These are phyloP conservation scores for Uromys caudimaculatus DNA, from an alignment of 2,797 vertebrate species.

Conservation along the genomic window DNA sequence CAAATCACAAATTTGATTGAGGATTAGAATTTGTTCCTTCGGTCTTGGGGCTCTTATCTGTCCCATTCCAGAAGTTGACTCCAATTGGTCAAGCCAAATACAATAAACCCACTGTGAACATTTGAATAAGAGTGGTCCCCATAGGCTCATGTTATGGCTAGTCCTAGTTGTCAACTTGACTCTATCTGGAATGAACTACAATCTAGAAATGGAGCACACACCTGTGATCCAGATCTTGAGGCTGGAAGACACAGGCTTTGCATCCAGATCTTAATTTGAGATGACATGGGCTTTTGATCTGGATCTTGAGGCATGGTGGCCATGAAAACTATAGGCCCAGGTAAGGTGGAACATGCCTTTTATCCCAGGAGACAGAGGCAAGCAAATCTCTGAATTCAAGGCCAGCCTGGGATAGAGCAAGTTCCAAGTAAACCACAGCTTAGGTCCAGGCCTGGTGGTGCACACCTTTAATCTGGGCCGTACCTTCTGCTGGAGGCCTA, in stretches of 20 bases:
- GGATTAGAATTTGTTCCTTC: conserved; percentile 37
- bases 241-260: neutral
- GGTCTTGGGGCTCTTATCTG: neutral
- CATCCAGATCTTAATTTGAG: neutral
- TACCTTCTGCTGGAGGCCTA: neutral
- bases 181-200: too few species aligned
- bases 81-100: conserved; percentile 10
- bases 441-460: neutral
- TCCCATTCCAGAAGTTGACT: neutral
- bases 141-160: neutral
- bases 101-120: neutral
- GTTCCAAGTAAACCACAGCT: neutral
- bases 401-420: neutral
- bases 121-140: neutral
- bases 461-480: neutral
- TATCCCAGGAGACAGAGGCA: neutral
- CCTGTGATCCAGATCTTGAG: too few species aligned
- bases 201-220: too few species aligned
- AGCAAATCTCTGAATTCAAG: neutral
- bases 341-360: neutral
- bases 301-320: neutral
- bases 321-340: neutral
- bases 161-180: too few species aligned
- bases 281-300: neutral
- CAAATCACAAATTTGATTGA: conserved; percentile 42